Evolutionary conservation across 2,113 vertebrate genomes (phyloP), one percentile per base, ranked within the genome.

Genomic region (Vidua chalybeata): DNA sequence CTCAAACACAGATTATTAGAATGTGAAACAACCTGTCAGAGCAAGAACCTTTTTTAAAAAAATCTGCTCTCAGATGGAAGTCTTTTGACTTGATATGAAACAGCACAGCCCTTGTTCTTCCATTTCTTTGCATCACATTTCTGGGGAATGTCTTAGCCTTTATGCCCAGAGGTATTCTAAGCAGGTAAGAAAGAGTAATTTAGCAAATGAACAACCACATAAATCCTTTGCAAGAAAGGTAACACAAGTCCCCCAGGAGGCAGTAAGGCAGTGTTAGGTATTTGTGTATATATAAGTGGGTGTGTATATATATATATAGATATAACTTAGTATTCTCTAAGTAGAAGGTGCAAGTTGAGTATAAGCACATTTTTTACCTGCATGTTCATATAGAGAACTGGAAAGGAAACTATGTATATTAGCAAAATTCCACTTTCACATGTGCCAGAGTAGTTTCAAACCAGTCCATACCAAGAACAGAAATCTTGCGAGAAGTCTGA

Each of bases 401-500:
- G 74, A 77, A 77, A 95, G 6, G 15, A 81, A 78, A 59, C 49
- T 26, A 63, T 27, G 26, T 8, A 18, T 43, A 79, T n/a, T 10
- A 92, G 33, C 45, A 84, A 69, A 91, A 82, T 35, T 74, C 6
- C n/a, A n/a, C 18, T 89, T 71, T 46, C 26, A 79, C 16, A 58
- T 5, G 35, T 41, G 33, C 30, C 93, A 79, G 48, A 43, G 68
- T 15, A 83, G 33, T 56, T 96, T 71, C 55, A 90, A 75, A 76
- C 15, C 79, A 85, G 41, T 31, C 86, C 97, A 97, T 99, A 99
- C 99, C 99, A 76, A 99, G 97, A 30, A 99, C 97, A 88, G 99
- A 98, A 95, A 99, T 99, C 97, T 99, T 99, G 97, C 99, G 99
- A 94, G 99, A 99, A 19, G 99, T 99, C 97, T 99, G 99, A 87